Percentiles rank a stretch among this genome's conserved stretches.
phyloP scores from a whole-genome alignment of 2,888 invertebrate species.

The Tipula helvola region DNA sequence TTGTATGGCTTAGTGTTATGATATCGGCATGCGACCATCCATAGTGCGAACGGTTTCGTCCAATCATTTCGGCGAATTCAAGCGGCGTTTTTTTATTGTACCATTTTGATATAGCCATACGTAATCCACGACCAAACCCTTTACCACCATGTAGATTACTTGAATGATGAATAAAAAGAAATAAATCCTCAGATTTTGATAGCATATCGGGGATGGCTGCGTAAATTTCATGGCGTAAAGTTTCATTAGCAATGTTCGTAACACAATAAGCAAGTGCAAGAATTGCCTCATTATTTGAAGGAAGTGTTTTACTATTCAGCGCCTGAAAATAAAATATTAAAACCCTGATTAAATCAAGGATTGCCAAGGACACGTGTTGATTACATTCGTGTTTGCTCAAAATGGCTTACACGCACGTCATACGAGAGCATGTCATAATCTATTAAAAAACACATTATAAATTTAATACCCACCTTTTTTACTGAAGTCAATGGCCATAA shows the following conservation, averaged over 20 bases:
- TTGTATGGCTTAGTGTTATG: neutral
- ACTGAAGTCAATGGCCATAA: constrained; percentile 7
- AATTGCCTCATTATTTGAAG: neutral
- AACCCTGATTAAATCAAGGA: neutral
- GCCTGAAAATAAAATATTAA: neutral
- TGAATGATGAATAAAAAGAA: neutral
- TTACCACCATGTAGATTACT: neutral
- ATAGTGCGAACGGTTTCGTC: neutral
- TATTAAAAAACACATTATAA: neutral
- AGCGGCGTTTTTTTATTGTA: neutral
- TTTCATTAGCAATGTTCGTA: neutral
- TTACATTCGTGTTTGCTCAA: neutral
- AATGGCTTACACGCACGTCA: neutral
- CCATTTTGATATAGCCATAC: neutral
- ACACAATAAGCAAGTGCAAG: constrained; percentile 5
- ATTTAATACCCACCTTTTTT: neutral
- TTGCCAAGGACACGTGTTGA: neutral
- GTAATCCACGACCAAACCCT: constrained; percentile 9
- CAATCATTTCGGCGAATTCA: neutral
- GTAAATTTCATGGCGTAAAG: neutral
- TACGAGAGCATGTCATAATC: neutral
- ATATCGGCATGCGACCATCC: neutral
- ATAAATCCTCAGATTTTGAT: neutral
- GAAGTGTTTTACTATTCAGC: neutral
- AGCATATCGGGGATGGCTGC: neutral